Evolutionary conservation across 2,888 invertebrate genomes (phyloP).

Genomic region (Steromphala cineraria): DNA sequence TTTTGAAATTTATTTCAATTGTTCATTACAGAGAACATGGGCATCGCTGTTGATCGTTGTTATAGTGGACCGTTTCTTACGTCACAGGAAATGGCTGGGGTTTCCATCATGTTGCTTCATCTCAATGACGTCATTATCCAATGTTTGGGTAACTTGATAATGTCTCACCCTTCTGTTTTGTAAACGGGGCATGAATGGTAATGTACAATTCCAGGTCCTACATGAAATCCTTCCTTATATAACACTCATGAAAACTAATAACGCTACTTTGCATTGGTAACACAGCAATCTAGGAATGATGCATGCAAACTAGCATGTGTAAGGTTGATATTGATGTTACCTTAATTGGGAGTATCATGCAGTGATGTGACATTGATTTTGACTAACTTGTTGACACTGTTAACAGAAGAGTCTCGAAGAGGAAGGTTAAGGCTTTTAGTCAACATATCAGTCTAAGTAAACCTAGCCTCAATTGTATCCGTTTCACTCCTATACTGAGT

Average conservation of each 20-base stretch:
- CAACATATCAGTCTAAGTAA: too few species aligned
- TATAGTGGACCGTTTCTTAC: conserved; percentile 82
- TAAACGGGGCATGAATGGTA: conserved; percentile 75
- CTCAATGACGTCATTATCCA: conserved; percentile 59
- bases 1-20: too few species aligned
- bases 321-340: too few species aligned
- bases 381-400: too few species aligned
- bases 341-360: too few species aligned
- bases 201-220: conserved; percentile 79
- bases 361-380: too few species aligned
- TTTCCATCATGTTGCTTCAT: conserved; percentile 82
- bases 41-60: conserved; percentile 78
- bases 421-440: too few species aligned
- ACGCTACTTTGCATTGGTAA: conserved; percentile 73
- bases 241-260: conserved; percentile 86
- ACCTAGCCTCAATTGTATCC: too few species aligned
- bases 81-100: conserved; percentile 86
- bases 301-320: too few species aligned
- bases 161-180: neutral
- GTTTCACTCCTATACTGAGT: too few species aligned
- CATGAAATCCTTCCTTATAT: conserved; percentile 85
- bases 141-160: conserved; percentile 50
- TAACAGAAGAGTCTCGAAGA: too few species aligned
- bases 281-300: too few species aligned
- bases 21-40: conserved; percentile 42